phyloP scores from a whole-genome alignment of 2,797 vertebrate species.

The Coilia nasus region DNA sequence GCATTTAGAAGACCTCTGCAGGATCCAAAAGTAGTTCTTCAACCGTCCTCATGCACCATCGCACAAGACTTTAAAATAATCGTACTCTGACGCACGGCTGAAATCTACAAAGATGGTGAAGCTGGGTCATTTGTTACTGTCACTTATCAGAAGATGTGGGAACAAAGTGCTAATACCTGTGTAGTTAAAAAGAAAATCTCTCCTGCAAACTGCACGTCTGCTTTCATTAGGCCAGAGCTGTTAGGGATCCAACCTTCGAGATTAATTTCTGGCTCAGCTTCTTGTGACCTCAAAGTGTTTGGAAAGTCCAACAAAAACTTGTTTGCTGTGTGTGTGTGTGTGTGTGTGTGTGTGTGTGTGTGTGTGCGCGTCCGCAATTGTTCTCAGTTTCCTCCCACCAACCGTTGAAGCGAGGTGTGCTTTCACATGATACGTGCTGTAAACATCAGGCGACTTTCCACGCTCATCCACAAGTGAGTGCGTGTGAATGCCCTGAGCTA shows the following conservation, averaged over 20 bases:
- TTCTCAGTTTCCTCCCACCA: background rate
- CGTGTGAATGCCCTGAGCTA: background rate
- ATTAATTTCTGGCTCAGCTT: background rate
- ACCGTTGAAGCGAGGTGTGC: background rate
- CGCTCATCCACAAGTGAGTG: background rate
- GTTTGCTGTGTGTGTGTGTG: background rate
- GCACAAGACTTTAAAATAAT: background rate
- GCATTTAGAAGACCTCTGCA: background rate
- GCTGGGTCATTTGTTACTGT: conserved; percentile 54
- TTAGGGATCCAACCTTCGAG: background rate
- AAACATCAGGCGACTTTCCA: background rate
- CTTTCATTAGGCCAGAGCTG: background rate
- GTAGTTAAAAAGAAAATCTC: background rate
- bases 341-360: background rate
- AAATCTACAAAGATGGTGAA: conserved; percentile 29
- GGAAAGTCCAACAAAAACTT: background rate
- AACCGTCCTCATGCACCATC: background rate
- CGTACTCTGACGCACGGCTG: background rate
- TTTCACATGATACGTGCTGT: background rate
- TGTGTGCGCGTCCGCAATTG: background rate
- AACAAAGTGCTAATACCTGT: background rate
- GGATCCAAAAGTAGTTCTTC: background rate
- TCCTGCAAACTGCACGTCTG: background rate
- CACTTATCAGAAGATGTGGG: conserved; percentile 44
- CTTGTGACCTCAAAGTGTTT: background rate